Evolutionary conservation across 2,888 invertebrate genomes (phyloP), one percentile per base, ranked within the genome.

Genomic region (Actias luna): DNA sequence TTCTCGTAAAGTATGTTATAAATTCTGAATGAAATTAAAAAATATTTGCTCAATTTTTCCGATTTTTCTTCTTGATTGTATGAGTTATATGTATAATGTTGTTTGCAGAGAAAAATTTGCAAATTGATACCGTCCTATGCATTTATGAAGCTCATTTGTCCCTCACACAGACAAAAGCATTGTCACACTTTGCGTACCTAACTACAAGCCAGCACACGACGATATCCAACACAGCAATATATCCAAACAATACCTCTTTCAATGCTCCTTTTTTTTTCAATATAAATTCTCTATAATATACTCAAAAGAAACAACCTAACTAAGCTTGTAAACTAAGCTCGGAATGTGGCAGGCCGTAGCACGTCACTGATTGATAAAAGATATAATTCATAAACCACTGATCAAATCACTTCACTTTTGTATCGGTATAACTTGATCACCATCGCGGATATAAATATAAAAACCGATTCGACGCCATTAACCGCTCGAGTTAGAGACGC

Each of bases 181-280:
- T 74, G 71, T 80, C 81, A 83, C 81, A 79, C 71, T 72, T 78
- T 79, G 83, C 85, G 69, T 64, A 71, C 85, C 81, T 84, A 88
- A 83, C 88, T 88, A 89, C 88, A 88, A 89, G 88, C 88, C 78
- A 74, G 77, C 86, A 87, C 83, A 86, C 79, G 82, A 86, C 86
- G 87, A 89, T 88, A 91, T 85, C 90, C 91, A 91, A 90, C 83
- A 90, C 86, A 88, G 79, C 76, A 86, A 86, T 84, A 84, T 78
- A 78, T 78, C 82, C 81, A 80, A 82, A 85, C 78, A 72, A 80
- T 90, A 90, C 90, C 90, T 90, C 87, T 76, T 71, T 78, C 80
- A 80, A 77, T 79, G 79, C 80, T 77, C 77, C 74, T 73, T 76
- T 62, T 73, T 76, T 62, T 76, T 76, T 68, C 59, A 76, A 77